Evolutionary conservation across 2,113 vertebrate species (phyloP).

Genomic region (Chiloscyllium plagiosum): DNA sequence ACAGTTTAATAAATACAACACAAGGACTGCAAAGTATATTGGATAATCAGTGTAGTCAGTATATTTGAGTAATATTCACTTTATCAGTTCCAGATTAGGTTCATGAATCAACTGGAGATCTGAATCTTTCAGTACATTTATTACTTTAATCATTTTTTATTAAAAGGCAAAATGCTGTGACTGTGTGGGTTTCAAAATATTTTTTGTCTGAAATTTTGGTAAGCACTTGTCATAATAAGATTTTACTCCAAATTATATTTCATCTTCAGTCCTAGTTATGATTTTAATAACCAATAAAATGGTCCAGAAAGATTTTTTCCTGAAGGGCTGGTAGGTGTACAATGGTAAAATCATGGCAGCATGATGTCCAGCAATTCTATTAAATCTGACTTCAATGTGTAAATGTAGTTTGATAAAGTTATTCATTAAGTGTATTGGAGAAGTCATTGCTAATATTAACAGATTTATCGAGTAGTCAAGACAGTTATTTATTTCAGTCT

Average conservation of each 20-base stretch:
- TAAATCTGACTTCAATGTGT: neutral
- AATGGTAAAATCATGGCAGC: neutral
- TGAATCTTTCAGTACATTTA: neutral
- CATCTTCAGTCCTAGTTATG: neutral
- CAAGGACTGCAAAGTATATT: neutral
- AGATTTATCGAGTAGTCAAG: neutral
- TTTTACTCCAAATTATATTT: neutral
- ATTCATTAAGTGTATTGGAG: neutral
- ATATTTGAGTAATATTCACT: neutral
- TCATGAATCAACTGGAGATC: slow-evolving; percentile 9
- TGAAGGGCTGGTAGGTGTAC: neutral
- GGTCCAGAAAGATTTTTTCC: neutral
- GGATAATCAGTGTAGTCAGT: neutral
- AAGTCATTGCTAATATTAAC: neutral
- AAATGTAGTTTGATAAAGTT: neutral
- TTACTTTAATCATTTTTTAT: neutral
- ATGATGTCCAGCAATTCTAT: neutral
- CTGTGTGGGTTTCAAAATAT: neutral
- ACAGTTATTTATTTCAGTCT: neutral
- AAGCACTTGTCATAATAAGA: neutral
- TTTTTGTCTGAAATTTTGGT: neutral
- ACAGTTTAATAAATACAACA: neutral
- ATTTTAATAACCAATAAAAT: neutral
- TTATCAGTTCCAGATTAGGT: neutral
- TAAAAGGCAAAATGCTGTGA: neutral